Conservation (phyloP, 2,888 invertebrate species). For the Ecdyonurus torrentis region DNA sequence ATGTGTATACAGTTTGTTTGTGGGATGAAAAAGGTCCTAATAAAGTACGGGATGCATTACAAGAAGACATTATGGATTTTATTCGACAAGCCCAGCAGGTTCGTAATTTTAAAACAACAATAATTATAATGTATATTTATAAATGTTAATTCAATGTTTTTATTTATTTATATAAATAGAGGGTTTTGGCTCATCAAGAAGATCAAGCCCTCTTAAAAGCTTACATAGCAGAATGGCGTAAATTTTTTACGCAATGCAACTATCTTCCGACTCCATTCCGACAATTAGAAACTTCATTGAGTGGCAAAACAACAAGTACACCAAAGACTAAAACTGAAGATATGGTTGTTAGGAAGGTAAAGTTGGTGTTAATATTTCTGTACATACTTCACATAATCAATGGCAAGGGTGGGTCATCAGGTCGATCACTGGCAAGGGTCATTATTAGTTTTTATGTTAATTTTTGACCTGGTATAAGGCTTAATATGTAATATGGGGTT, state of each 20-base stretch:
- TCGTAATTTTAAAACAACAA: constrained; percentile 11
- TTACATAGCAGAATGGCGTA: constrained; percentile 96
- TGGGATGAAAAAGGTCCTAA: constrained; percentile 94
- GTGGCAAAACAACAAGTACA: constrained; percentile 42
- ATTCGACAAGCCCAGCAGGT: constrained; percentile 80
- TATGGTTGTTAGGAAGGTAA: constrained; percentile 68
- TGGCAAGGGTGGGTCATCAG: neutral
- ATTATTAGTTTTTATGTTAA: no score
- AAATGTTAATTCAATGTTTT: neutral
- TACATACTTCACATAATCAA: neutral
- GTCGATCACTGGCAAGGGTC: no score
- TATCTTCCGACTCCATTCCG: constrained; percentile 93
- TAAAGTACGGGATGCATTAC: constrained; percentile 75
- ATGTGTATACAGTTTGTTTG: constrained; percentile 86
- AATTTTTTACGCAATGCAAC: constrained; percentile 94
- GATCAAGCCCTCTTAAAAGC: constrained; percentile 91
- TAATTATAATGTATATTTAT: neutral
- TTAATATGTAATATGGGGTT: neutral
- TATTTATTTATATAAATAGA: constrained; percentile 20
- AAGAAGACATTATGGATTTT: constrained; percentile 84
- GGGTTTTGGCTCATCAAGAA: constrained; percentile 80
- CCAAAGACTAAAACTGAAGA: constrained; percentile 53
- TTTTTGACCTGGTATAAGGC: no score
- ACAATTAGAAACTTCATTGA: constrained; percentile 74
- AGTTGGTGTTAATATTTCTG: no score